These are phyloP conservation scores for Seriola dumerili DNA, from an alignment of 2,113 vertebrate species.

Conservation along the genomic window DNA sequence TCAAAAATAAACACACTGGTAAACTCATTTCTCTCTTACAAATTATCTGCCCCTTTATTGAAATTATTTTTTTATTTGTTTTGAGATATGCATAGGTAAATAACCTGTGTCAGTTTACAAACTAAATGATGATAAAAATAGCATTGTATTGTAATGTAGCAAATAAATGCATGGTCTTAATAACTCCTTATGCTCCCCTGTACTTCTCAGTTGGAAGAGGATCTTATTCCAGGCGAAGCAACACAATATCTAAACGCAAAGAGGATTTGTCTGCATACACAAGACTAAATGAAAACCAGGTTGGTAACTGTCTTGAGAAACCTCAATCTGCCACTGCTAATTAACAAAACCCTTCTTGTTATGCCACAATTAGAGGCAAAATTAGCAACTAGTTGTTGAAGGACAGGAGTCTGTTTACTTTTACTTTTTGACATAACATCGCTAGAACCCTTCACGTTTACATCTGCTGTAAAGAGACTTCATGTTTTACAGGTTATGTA, in stretches of 20 bases:
- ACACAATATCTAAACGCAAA: no score
- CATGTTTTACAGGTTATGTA: no score
- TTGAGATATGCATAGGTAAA: neutral
- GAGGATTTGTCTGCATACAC: conserved; percentile 36
- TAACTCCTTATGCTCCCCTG: neutral
- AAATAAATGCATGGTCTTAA: neutral
- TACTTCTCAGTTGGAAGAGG: conserved; percentile 76
- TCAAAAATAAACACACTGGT: conserved; percentile 36
- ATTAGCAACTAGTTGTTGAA: neutral
- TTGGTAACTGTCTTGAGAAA: conserved; percentile 34
- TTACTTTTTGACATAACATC: neutral
- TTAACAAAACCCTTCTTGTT: no score
- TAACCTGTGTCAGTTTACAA: neutral
- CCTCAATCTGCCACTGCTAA: no score
- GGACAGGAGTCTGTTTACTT: neutral
- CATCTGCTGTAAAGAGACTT: neutral
- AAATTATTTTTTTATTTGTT: neutral
- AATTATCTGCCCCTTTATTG: neutral
- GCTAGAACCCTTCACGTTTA: neutral
- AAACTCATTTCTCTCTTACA: neutral
- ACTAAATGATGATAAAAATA: neutral
- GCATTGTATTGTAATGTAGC: neutral
- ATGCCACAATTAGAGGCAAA: no score
- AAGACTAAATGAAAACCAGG: conserved; percentile 73
- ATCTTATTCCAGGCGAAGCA: no score